phyloP scores from a whole-genome alignment of 2,113 vertebrate genomes.

The Arvicanthis niloticus region DNA sequence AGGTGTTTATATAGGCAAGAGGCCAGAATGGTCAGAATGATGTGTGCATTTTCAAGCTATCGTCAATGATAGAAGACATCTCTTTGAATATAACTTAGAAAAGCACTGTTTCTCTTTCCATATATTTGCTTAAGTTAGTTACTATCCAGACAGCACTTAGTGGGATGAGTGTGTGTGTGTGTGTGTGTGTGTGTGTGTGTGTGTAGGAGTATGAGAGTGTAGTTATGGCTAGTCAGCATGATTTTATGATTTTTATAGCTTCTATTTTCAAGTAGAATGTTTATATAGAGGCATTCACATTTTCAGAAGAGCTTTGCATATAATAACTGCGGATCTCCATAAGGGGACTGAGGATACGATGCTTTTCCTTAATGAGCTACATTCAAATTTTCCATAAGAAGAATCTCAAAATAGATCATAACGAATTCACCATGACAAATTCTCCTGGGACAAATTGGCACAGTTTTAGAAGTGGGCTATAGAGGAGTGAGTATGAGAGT shows the following conservation, averaged over 20 bases:
- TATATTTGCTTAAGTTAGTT: not conserved
- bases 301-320: slow-evolving; percentile 36
- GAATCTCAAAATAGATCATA: slow-evolving; percentile 54
- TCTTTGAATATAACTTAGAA: slow-evolving; percentile 34
- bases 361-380: slow-evolving; percentile 17
- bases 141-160: not conserved
- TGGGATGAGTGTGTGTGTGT: not conserved
- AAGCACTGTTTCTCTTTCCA: not conserved
- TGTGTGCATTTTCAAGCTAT: slow-evolving; percentile 69
- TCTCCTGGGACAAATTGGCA: slow-evolving; percentile 58
- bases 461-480: slow-evolving; percentile 60
- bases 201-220: not conserved
- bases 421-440: slow-evolving; percentile 45
- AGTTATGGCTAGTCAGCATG: not conserved
- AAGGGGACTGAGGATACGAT: not conserved
- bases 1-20: slow-evolving; percentile 79
- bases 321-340: slow-evolving; percentile 31
- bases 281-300: not conserved
- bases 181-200: not conserved
- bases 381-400: slow-evolving; percentile 22
- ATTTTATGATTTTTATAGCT: slow-evolving; percentile 26
- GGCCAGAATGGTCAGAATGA: slow-evolving; percentile 80
- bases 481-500: slow-evolving; percentile 22
- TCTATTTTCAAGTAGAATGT: slow-evolving; percentile 32
- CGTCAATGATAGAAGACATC: slow-evolving; percentile 60